phyloP scores from a whole-genome alignment of 2,113 vertebrate genomes.

The Engraulis encrasicolus region DNA sequence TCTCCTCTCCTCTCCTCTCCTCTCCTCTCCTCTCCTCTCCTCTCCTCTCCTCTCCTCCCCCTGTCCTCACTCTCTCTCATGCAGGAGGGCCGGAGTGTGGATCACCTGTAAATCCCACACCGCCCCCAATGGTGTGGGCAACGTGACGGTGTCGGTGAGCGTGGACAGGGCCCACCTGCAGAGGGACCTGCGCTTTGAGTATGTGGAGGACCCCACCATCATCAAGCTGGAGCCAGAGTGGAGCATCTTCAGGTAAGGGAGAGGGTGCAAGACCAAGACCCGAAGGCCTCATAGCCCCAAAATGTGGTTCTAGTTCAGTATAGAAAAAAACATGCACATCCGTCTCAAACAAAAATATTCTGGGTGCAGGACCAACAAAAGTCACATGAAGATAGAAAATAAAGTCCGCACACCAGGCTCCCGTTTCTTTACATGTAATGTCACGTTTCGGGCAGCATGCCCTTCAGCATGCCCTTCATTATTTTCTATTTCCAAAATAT shows the following conservation, averaged over 20 bases:
- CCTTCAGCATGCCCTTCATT: too few species aligned
- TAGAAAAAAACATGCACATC: too few species aligned
- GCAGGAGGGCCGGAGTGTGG: conserved; percentile 85
- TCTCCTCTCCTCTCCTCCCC: too few species aligned
- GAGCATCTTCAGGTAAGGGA: conserved; percentile 93
- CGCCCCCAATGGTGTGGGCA: conserved; percentile 82
- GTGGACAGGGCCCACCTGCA: conserved; percentile 91
- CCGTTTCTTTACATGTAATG: too few species aligned
- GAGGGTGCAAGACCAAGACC: too few species aligned
- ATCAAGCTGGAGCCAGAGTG: conserved; percentile 93
- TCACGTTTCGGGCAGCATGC: too few species aligned
- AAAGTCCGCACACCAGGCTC: too few species aligned
- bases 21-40: too few species aligned
- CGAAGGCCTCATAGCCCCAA: background rate
- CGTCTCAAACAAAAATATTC: too few species aligned
- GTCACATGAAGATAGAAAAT: too few species aligned
- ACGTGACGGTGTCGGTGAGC: conserved; percentile 87
- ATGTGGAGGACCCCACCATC: conserved; percentile 93
- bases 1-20: too few species aligned
- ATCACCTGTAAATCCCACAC: conserved; percentile 91
- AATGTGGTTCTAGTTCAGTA: background rate
- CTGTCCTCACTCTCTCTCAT: background rate
- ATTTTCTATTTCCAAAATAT: background rate
- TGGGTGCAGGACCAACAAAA: too few species aligned
- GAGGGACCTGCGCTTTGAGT: conserved; percentile 90